Percentiles rank a stretch among this genome's conserved stretches.
Conservation (phyloP, 2,888 invertebrate genomes). For the Mellilla xanthometata region DNA sequence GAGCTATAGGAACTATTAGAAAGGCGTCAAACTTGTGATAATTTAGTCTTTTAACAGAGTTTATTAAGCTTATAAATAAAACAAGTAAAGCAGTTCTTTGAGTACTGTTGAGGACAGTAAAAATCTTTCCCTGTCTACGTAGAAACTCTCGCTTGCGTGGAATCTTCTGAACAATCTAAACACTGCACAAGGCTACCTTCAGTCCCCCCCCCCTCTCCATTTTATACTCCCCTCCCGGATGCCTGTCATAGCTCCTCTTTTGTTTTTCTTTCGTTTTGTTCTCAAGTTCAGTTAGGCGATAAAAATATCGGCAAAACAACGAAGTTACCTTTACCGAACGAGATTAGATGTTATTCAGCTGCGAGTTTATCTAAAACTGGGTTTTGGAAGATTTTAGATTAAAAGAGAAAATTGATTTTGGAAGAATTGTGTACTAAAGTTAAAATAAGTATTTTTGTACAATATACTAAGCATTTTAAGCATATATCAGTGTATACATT, state of each 20-base stretch:
- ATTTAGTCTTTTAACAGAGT: too few relatives aligned
- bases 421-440: too few relatives aligned
- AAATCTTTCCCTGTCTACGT: not conserved
- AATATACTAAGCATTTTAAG: too few relatives aligned
- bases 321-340: constrained; percentile 20
- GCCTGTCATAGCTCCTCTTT: constrained; percentile 30
- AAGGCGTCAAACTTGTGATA: too few relatives aligned
- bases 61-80: too few relatives aligned
- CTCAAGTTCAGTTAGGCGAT: constrained; percentile 28
- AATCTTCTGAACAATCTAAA: not conserved
- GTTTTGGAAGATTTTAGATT: constrained; percentile 9
- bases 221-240: constrained; percentile 28
- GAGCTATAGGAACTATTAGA: too few relatives aligned
- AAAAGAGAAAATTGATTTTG: constrained; percentile 13
- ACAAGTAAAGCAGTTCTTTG: too few relatives aligned
- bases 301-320: constrained; percentile 27
- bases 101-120: too few relatives aligned
- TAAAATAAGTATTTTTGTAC: too few relatives aligned
- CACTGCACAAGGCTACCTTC: not conserved
- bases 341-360: constrained; percentile 25
- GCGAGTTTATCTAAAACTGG: constrained; percentile 22
- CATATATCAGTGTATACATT: too few relatives aligned
- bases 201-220: not conserved
- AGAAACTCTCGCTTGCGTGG: not conserved
- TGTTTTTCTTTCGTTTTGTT: constrained; percentile 34